Evolutionary conservation across 2,888 invertebrate species (phyloP), one percentile per base, ranked within the genome.

Genomic region (Andricus quercusramuli): DNA sequence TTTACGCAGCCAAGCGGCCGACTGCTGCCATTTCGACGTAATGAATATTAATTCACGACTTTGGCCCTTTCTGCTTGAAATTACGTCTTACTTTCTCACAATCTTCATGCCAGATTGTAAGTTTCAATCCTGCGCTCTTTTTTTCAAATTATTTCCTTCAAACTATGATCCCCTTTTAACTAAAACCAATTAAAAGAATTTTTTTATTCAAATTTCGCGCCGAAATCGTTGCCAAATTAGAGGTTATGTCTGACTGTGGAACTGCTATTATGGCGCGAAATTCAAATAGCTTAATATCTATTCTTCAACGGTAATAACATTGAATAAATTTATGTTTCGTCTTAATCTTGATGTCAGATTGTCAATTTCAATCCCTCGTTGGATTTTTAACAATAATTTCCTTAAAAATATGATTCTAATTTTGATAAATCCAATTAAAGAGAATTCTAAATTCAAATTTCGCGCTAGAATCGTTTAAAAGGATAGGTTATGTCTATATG

Each of bases 21-120:
- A 17, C 89, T 88, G 83, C 85, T 84, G 84, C 84, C 80, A 85
- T 84, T 85, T 81, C 65, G 79, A 82, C 84, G 87, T 88, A 89
- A 90, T 90, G 90, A 90, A 90, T 90, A 90, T 90, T 90, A 90
- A 90, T 90, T 89, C 87, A 84, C 85, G 85, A 82, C 82, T 78
- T 83, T 77, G 78, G 70, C 77, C 79, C 83, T 20, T 74, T 51
- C 37, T 37, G n/a, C 74, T 37, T 59, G 37, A 74, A 74, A 74
- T 56, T 51, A 37, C 56, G 32, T 74, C 56, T 77, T 79, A 56
- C 37, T 37, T 74, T 74, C 74, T 20, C 22, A 56, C n/a, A 37
- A 22, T 37, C 32, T 74, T 74, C 64, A 64, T 64, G 29, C 8
- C 64, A 64, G 29, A 17, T 29, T 56, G n/a, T 56, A 37, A 37